Evolutionary conservation across 2,113 vertebrate species (phyloP), one percentile per base, ranked within the genome.

Genomic region (Myotis lucifugus): DNA sequence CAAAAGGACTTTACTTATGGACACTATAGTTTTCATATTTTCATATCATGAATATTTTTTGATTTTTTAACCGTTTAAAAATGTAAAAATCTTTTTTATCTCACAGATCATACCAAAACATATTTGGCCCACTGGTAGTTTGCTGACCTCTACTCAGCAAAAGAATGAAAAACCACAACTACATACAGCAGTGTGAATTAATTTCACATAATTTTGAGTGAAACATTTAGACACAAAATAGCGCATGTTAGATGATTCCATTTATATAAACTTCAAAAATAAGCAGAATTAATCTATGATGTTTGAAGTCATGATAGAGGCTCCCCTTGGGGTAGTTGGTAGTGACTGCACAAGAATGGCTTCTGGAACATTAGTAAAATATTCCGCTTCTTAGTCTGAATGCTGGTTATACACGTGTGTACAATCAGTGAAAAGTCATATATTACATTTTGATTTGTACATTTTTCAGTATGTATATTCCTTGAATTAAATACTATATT

Each of bases 171-270:
- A 1, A 93, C 50, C 42, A 81, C 37, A 85, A 67, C 15, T 79
- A 40, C 34, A 52, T 54, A 54, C 3, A 42, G 88, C 61, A 64
- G 23, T 73, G n/a, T 88, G 18, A 59, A 74, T 91, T 82, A 74
- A 81, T 70, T 52, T 85, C 48, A 81, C 18, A 23, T 86, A 64
- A 88, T 73, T 95, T 54, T 96, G 74, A 95, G 12, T 94, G 54
- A 70, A 95, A 93, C 76, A 73, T 56, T 59, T 89, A 87, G 59
- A 83, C 29, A 70, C 32, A 79, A 85, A 72, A 34, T 78, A 77
- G 18, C 69, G 48, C 9, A 27, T 92, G 79, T 34, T 78, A 23
- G 69, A 78, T 42, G 74, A 88, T 81, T 48, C 56, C 32, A 88
- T 82, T 85, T 85, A 78, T 42, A 5, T 86, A 27, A 88, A 76